A percentile compares a stretch with the other conserved stretches of the same genome.
These are phyloP conservation scores for Augiades crinisus DNA, from an alignment of 2,888 invertebrate genomes.

Conservation along the genomic window DNA sequence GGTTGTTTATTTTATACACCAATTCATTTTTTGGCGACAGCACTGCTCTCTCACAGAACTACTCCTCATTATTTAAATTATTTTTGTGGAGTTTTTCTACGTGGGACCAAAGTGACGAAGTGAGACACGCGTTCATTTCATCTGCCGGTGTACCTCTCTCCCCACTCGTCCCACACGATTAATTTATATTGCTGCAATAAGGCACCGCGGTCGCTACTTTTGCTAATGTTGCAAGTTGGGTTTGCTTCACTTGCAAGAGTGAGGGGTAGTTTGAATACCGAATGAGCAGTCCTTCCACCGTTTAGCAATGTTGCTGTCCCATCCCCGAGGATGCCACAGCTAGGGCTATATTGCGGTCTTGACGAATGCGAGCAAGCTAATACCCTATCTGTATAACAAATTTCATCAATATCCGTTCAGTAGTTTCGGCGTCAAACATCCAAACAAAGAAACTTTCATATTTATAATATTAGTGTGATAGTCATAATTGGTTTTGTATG, in stretches of 20 bases:
- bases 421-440: too few species aligned
- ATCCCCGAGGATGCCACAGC: constrained; percentile 29
- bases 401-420: too few species aligned
- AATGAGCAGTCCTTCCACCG: constrained; percentile 31
- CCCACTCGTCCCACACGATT: constrained; percentile 39
- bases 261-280: constrained; percentile 32
- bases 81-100: constrained; percentile 32
- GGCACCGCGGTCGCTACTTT: constrained; percentile 30
- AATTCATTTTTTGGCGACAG: constrained; percentile 38
- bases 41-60: constrained; percentile 16
- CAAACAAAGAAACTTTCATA: too few species aligned
- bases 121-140: constrained; percentile 38
- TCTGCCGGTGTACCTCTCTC: constrained; percentile 36
- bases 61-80: constrained; percentile 13
- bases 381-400: too few species aligned
- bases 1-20: constrained; percentile 37
- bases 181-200: constrained; percentile 32
- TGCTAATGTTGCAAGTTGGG: constrained; percentile 34
- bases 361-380: constrained; percentile 29
- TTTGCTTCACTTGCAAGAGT: constrained; percentile 31
- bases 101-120: constrained; percentile 32
- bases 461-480: too few species aligned
- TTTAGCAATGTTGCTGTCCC: constrained; percentile 21
- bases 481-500: too few species aligned
- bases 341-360: constrained; percentile 23